Evolutionary conservation across 2,797 vertebrate genomes (phyloP).

Genomic region (Gallirallus australis): DNA sequence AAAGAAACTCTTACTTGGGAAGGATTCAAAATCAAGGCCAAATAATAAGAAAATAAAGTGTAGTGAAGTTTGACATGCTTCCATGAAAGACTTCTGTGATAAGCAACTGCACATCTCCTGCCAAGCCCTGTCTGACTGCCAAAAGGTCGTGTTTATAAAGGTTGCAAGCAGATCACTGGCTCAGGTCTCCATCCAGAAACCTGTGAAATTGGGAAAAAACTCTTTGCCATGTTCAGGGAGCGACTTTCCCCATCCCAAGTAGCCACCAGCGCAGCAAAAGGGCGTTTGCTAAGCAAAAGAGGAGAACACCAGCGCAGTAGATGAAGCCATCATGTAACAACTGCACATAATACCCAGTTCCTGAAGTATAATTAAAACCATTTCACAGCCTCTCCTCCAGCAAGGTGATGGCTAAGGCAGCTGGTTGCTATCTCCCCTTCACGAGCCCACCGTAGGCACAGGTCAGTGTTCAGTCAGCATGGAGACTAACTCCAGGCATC

Average conservation of each 20-base stretch:
- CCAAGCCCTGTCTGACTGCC: conserved; percentile 1
- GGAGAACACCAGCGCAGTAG: not conserved
- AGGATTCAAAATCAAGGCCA: conserved; percentile 13
- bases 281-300: not conserved
- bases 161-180: not conserved
- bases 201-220: not conserved
- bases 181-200: not conserved
- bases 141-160: not conserved
- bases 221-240: not conserved
- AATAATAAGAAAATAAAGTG: not conserved
- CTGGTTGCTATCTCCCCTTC: not conserved
- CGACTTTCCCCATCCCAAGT: not conserved
- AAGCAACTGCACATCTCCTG: not conserved
- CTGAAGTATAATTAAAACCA: not conserved
- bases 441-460: not conserved
- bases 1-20: not conserved
- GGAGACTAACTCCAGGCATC: not conserved
- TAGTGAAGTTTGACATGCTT: not conserved
- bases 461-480: not conserved
- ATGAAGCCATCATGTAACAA: not conserved
- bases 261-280: not conserved
- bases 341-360: not conserved
- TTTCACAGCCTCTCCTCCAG: not conserved
- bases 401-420: not conserved
- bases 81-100: conserved; percentile 6